These are phyloP conservation scores for Pollenia angustigena DNA, from an alignment of 2,888 invertebrate species.

Conservation along the genomic window DNA sequence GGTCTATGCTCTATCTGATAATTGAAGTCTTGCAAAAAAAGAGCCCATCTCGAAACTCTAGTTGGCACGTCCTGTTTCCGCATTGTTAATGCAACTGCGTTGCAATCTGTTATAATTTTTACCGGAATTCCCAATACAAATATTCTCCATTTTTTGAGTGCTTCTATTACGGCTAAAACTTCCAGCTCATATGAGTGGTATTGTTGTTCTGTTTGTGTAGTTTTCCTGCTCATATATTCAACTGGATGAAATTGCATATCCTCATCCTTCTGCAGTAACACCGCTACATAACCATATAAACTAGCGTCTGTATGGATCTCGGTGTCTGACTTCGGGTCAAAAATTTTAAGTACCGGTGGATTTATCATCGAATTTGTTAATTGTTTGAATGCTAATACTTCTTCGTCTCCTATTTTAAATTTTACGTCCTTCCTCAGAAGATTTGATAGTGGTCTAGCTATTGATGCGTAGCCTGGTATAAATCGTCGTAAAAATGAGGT, in stretches of 20 bases:
- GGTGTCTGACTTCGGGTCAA: neutral
- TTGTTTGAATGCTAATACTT: too few species aligned
- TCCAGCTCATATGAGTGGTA: constrained; percentile 78
- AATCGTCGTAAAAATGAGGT: constrained; percentile 11
- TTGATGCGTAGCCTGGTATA: too few species aligned
- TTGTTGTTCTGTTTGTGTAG: constrained; percentile 74
- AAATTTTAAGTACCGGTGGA: constrained; percentile 32
- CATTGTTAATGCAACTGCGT: too few species aligned
- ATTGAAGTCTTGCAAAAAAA: too few species aligned
- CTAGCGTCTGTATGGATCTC: constrained; percentile 51
- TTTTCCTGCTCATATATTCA: constrained; percentile 74
- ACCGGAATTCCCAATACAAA: too few species aligned
- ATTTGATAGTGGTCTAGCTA: constrained; percentile 1
- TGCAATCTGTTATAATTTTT: too few species aligned
- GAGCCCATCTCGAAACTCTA: too few species aligned
- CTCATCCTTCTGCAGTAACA: constrained; percentile 22
- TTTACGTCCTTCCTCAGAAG: constrained; percentile 68
- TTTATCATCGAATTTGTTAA: neutral
- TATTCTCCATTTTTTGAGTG: constrained; percentile 71
- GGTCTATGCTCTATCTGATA: too few species aligned
- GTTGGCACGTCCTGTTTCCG: too few species aligned
- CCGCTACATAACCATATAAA: constrained; percentile 25
- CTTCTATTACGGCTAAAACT: constrained; percentile 56
- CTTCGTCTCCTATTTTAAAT: constrained; percentile 14
- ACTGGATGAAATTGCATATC: constrained; percentile 41